Evolutionary conservation across 1,140 invertebrate genomes (phyloP).

Genomic region (Heliconius congener): DNA sequence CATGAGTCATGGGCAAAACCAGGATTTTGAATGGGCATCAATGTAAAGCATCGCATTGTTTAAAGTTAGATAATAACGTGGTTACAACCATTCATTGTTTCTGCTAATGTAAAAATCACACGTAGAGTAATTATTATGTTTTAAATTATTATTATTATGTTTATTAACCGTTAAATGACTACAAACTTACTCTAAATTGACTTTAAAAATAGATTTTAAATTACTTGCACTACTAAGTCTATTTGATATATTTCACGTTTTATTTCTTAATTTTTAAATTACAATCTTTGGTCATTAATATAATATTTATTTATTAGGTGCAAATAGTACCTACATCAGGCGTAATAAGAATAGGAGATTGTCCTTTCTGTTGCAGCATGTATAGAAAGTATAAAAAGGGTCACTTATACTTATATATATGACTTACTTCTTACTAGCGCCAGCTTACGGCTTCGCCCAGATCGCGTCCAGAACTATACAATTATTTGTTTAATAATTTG

Average conservation of each 20-base stretch:
- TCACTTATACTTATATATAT: too few species aligned
- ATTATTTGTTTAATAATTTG: too few species aligned
- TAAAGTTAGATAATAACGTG: neutral
- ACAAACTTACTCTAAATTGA: too few species aligned
- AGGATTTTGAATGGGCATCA: slow-evolving; percentile 24
- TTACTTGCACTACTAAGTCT: neutral
- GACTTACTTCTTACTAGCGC: too few species aligned
- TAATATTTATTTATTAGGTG: neutral
- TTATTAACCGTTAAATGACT: neutral
- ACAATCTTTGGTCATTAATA: neutral
- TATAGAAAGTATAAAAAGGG: too few species aligned
- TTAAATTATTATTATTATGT: neutral
- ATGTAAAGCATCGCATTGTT: slow-evolving; percentile 13
- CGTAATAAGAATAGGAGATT: too few species aligned
- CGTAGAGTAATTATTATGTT: neutral
- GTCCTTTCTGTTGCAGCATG: too few species aligned
- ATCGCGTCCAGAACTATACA: too few species aligned
- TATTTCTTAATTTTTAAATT: neutral
- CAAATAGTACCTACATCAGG: too few species aligned
- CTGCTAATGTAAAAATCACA: neutral
- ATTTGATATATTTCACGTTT: neutral
- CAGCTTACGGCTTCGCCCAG: too few species aligned
- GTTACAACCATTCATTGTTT: neutral
- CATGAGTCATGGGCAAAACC: slow-evolving; percentile 47
- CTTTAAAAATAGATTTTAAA: too few species aligned